Percentiles rank a stretch among this genome's conserved stretches.
These are phyloP conservation scores for Heterodera carotae DNA, from an alignment of 1,140 invertebrate species.

Conservation along the genomic window DNA sequence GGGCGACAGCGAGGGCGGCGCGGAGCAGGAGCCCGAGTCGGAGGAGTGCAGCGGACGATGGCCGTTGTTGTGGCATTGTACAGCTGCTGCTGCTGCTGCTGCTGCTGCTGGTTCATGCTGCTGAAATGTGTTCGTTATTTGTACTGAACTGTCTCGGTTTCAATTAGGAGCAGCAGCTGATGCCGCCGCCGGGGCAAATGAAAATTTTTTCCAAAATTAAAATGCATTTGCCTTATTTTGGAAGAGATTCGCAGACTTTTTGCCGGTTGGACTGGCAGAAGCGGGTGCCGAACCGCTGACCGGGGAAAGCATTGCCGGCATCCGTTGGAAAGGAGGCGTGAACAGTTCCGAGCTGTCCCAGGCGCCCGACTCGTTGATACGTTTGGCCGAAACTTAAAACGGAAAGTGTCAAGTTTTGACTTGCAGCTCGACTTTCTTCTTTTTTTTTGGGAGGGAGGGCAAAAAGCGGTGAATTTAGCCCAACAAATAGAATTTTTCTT, in stretches of 20 bases:
- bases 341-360: not conserved
- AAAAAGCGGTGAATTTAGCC: not conserved
- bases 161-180: no score
- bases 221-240: not conserved
- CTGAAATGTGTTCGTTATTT: no score
- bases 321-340: conserved; percentile 2
- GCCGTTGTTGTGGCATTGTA: not conserved
- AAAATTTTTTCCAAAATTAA: no score
- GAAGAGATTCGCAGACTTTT: not conserved
- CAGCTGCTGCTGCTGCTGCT: no score
- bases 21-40: conserved; percentile 16
- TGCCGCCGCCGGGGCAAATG: no score
- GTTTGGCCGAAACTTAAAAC: conserved; percentile 3
- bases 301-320: not conserved
- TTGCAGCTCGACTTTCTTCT: not conserved
- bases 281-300: not conserved
- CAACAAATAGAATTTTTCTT: not conserved
- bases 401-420: not conserved
- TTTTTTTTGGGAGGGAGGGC: not conserved
- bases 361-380: conserved; percentile 2
- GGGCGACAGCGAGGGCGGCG: conserved; percentile 25
- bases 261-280: not conserved
- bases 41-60: conserved; percentile 25
- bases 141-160: no score
- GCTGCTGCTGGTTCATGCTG: no score